A percentile compares a stretch with the other conserved stretches of the same genome.
Evolutionary conservation across 2,888 invertebrate species (phyloP).

Genomic region (Acleris emargana): DNA sequence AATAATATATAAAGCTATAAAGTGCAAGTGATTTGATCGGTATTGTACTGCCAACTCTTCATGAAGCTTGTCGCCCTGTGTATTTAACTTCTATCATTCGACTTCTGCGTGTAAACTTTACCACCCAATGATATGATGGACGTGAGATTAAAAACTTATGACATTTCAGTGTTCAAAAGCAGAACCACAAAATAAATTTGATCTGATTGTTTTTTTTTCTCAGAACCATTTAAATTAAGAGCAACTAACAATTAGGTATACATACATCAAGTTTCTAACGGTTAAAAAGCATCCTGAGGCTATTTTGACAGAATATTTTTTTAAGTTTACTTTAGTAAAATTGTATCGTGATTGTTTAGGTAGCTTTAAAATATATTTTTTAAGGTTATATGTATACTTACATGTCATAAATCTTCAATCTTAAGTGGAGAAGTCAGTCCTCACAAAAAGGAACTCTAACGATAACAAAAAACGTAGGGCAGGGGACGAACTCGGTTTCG

Average conservation of each 20-base stretch:
- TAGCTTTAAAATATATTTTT: not conserved
- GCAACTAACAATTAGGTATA: too few species aligned
- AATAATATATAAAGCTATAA: not conserved
- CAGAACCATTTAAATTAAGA: too few species aligned
- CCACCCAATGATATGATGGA: not conserved
- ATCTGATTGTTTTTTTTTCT: too few species aligned
- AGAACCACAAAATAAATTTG: not conserved
- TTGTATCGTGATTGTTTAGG: too few species aligned
- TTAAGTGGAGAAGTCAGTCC: slow-evolving; percentile 13
- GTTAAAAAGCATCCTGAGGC: too few species aligned
- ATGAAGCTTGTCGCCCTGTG: too few species aligned
- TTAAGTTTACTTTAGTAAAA: too few species aligned
- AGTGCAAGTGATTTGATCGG: not conserved
- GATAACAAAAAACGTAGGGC: slow-evolving; percentile 9
- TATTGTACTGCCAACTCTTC: too few species aligned
- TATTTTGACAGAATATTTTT: too few species aligned
- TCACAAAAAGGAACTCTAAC: not conserved
- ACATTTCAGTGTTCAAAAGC: not conserved
- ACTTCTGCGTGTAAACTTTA: not conserved
- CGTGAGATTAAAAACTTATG: not conserved
- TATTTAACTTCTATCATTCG: too few species aligned
- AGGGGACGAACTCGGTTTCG: slow-evolving; percentile 19
- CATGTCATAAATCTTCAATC: slow-evolving; percentile 8
- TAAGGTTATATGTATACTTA: not conserved
- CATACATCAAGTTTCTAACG: too few species aligned